phyloP scores from a whole-genome alignment of 2,888 invertebrate genomes.

The Nomada ferruginata region DNA sequence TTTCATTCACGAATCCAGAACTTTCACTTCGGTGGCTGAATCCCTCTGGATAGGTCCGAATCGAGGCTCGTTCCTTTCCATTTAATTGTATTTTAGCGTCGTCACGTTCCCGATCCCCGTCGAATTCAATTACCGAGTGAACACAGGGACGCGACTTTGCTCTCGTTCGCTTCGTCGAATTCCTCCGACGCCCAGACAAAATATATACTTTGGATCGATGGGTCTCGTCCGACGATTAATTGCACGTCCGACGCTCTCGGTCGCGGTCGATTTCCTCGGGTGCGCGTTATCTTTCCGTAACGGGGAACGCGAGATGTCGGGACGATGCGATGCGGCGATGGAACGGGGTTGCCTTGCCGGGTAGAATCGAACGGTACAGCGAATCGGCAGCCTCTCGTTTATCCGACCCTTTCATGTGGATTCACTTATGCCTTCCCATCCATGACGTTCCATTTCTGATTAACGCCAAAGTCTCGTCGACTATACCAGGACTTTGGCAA shows the following conservation, averaged over 20 bases:
- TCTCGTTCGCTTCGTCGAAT: neutral
- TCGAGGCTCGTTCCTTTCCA: neutral
- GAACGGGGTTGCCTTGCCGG: neutral
- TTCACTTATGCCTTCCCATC: conserved; percentile 40
- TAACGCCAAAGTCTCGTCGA: conserved; percentile 46
- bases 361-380: neutral
- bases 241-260: neutral
- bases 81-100: neutral
- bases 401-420: conserved; percentile 31
- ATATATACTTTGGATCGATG: neutral
- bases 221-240: conserved; percentile 3
- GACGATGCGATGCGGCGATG: neutral
- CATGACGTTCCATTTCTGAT: conserved; percentile 38
- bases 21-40: conserved; percentile 21
- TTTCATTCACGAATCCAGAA: conserved; percentile 33
- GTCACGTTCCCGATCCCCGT: neutral
- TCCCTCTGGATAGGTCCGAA: conserved; percentile 1
- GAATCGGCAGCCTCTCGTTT: conserved; percentile 26
- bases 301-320: neutral
- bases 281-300: conserved; percentile 16
- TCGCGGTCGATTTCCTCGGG: conserved; percentile 3
- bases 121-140: conserved; percentile 7
- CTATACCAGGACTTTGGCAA: conserved; percentile 40
- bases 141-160: neutral
- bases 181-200: neutral